Conservation (phyloP, 2,888 invertebrate genomes). For the Conomelus anceps region DNA sequence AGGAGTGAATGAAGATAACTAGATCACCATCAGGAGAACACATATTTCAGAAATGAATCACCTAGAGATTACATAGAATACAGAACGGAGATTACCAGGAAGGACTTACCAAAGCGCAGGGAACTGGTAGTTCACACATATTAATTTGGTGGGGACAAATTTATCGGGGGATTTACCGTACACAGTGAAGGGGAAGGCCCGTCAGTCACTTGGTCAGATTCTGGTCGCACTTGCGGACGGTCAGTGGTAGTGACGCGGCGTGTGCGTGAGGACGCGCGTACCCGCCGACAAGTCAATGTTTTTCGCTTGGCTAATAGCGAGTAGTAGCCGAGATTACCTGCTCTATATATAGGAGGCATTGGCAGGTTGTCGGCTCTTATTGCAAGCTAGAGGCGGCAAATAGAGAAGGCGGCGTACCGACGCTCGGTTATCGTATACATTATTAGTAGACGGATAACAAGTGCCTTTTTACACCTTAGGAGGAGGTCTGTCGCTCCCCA, state of each 20-base stretch:
- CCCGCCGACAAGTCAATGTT: conserved; percentile 17
- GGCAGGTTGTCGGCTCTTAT: not conserved
- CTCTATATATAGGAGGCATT: conserved; percentile 17
- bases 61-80: too few species aligned
- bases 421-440: not conserved
- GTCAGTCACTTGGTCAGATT: not conserved
- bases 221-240: not conserved
- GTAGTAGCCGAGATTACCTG: not conserved
- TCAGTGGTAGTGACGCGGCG: too few species aligned
- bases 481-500: not conserved
- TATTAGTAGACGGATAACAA: conserved; percentile 5
- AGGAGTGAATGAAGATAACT: too few species aligned
- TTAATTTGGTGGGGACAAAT: not conserved
- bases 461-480: not conserved
- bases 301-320: conserved; percentile 13
- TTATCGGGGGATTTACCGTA: not conserved
- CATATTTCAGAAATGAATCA: too few species aligned
- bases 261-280: too few species aligned
- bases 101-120: not conserved
- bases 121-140: not conserved
- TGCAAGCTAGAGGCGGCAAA: conserved; percentile 5
- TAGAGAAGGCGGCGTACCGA: conserved; percentile 16
- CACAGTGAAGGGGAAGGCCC: not conserved
- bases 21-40: too few species aligned
- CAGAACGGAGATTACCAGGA: not conserved